Percentiles rank a stretch among this genome's conserved stretches.
These are phyloP conservation scores for Xanthia togata DNA, from an alignment of 2,888 invertebrate genomes.

Conservation along the genomic window DNA sequence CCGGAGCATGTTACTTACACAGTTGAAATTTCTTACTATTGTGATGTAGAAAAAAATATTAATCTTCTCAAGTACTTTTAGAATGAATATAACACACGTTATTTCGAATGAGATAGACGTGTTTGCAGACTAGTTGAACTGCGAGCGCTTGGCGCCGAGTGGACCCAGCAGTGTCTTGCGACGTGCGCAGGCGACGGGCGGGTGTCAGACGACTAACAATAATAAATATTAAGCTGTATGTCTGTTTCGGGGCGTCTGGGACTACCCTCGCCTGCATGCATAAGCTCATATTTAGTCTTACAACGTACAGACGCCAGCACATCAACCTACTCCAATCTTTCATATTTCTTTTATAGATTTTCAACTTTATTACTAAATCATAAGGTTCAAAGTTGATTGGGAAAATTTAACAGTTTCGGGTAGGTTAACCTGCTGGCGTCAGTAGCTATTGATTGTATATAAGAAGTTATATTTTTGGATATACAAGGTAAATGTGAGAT, in stretches of 20 bases:
- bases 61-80: constrained; percentile 23
- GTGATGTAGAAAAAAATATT: constrained; percentile 30
- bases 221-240: constrained; percentile 23
- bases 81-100: constrained; percentile 33
- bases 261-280: constrained; percentile 8
- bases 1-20: constrained; percentile 54
- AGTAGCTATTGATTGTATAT: constrained; percentile 79
- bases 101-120: constrained; percentile 11
- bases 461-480: constrained; percentile 87
- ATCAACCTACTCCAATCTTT: too few relatives aligned
- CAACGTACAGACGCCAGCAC: too few relatives aligned
- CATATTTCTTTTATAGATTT: too few relatives aligned
- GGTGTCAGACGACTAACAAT: constrained; percentile 16
- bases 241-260: constrained; percentile 14
- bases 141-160: constrained; percentile 10
- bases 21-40: constrained; percentile 34
- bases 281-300: constrained; percentile 39
- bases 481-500: constrained; percentile 80
- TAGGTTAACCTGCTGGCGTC: too few relatives aligned
- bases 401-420: too few relatives aligned
- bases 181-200: constrained; percentile 15
- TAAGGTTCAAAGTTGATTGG: too few relatives aligned
- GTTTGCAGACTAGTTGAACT: constrained; percentile 4
- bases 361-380: too few relatives aligned
- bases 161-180: constrained; percentile 26